Base-by-base conservation (phyloP, 2,113 vertebrate species). In the Ibidorhyncha struthersii region DNA sequence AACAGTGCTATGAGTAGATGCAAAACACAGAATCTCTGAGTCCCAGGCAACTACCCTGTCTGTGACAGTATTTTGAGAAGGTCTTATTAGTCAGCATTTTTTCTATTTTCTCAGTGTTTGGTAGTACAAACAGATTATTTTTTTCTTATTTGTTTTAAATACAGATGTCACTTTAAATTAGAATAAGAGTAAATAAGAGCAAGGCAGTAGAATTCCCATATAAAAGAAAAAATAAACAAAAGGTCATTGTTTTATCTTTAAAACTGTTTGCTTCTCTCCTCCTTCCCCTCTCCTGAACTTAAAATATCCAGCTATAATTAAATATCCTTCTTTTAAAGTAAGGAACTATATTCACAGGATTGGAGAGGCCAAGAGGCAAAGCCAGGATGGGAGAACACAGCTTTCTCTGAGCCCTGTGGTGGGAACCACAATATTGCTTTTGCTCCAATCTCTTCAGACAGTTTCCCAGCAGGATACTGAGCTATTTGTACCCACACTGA, bases 241-340 rank as follows among this genome's bases (percentile, higher is more conserved):
- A 95, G 71, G 61, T 15, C 30, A 91, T 96, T 90, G 40, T 96
- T 97, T 96, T 73, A 38, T 96, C 71, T 91, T 95, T 86, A 70
- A 95, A 96, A 97, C 66, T 67, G 67, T 81, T 97, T 94, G 58
- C 92, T 96, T 98, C 76, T 92, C 27, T 69, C 30, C 96, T 97
- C 83, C 71, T 97, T 96, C 94, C 77, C 52, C 70, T 91, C 95
- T 96, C 95, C 81, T 58, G 86, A 95, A 89, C 96, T 96, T 81
- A 91, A 98, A 98, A 98, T 98, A 96, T 85, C 80, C 77, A 38
- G 70, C 90, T 97, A 96, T 97, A 97, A 98, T 98, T 98, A 96
- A 98, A 98, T 96, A 74, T 97, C 96, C 96, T 96, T 92, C 94
- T 97, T 93, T 90, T 93, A 93, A 91, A 97, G 96, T 85, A 97